phyloP scores from a whole-genome alignment of 2,888 invertebrate species.

The Calliphora vomitoria region DNA sequence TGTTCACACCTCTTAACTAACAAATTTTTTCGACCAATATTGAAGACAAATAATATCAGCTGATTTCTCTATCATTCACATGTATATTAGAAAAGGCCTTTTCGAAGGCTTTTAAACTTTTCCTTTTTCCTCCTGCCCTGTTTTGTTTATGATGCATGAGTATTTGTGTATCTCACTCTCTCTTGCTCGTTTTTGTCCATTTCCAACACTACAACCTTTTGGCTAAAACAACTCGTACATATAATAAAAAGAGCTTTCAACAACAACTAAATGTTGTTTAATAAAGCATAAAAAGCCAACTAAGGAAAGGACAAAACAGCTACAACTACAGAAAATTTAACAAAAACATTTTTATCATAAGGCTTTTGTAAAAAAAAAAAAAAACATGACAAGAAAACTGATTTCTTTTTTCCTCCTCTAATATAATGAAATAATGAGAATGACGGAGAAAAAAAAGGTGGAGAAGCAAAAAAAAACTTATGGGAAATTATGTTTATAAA shows the following conservation, averaged over 20 bases:
- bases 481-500: conserved; percentile 21
- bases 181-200: neutral
- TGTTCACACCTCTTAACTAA: too few relatives aligned
- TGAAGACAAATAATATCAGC: too few relatives aligned
- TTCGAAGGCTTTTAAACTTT: too few relatives aligned
- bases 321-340: neutral
- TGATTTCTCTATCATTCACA: too few relatives aligned
- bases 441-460: neutral
- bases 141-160: too few relatives aligned
- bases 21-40: too few relatives aligned
- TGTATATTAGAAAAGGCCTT: too few relatives aligned
- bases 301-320: conserved; percentile 1
- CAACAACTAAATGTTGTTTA: conserved; percentile 31
- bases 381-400: conserved; percentile 49
- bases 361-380: conserved; percentile 9
- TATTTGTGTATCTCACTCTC: neutral
- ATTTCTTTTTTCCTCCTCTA: conserved; percentile 16
- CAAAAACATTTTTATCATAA: conserved; percentile 15
- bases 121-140: too few relatives aligned
- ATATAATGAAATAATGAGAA: conserved; percentile 22
- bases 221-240: conserved; percentile 9
- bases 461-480: neutral
- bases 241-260: conserved; percentile 11
- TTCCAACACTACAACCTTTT: conserved; percentile 8
- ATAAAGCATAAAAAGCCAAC: conserved; percentile 47